Evolutionary conservation across 1,140 invertebrate genomes (phyloP), one percentile per base, ranked within the genome.

Genomic region (Ctenoplectra terminalis): DNA sequence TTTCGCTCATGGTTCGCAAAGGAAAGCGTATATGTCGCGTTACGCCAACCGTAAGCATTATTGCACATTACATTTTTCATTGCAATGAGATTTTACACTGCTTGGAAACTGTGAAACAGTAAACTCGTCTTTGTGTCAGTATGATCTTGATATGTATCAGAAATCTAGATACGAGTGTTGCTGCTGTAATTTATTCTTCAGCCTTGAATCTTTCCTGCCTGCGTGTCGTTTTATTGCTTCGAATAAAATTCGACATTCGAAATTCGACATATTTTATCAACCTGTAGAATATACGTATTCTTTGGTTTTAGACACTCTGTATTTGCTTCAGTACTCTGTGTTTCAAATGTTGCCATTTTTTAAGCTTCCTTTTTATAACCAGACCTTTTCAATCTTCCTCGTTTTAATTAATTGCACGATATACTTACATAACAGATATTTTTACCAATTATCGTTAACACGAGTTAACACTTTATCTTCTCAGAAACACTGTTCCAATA

Each of bases 121-220:
- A 37, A 37, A 37, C 31, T 61, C 17, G 31, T 7, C 20, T 61
- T n/a, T 9, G 9, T 31, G 9, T 61, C 29, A 20, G 29, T 60
- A 8, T 11, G 23, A 23, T 23, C 34, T 8, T 31, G 60, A 61
- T 61, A 34, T 31, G 34, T 61, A 61, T 61, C 50, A 56, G 50
- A 52, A 31, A 46, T 73, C 71, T 17, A 61, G 56, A 73, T 73
- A 60, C 40, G 43, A 31, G n/a, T 20, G 37, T 74, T 17, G 20
- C 37, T 11, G 17, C 17, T 9, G 29, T 46, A 43, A 73, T 73
- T 61, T 61, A 73, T 73, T 34, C 40, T n/a, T 29, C n/a, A 54
- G 29, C 56, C 71, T 60, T 48, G 56, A 26, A 58, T 40, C 46
- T 69, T 20, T 20, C 46, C 23, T 48, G 34, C 48, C 31, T 23